Evolutionary conservation across 2,113 vertebrate species (phyloP).

Genomic region (Macheiramphus alcinus): DNA sequence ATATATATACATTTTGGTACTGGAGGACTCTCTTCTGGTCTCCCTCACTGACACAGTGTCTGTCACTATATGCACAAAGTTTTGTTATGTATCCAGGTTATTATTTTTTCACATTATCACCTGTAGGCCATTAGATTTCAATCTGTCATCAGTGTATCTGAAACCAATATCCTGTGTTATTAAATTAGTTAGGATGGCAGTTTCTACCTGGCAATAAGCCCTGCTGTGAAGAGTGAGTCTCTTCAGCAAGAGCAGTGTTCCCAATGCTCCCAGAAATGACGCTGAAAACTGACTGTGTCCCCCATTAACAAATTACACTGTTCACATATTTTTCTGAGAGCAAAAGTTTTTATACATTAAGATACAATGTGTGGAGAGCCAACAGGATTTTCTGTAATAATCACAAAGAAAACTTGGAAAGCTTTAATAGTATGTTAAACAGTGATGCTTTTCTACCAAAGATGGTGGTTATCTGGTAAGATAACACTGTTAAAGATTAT

Average conservation of each 20-base stretch:
- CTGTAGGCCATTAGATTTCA: slow-evolving; percentile 38
- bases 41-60: background rate
- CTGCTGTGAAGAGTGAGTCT: background rate
- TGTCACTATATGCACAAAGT: background rate
- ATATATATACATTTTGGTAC: background rate
- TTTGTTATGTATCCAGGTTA: background rate
- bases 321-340: background rate
- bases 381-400: background rate
- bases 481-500: background rate
- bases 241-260: background rate
- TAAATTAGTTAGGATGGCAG: background rate
- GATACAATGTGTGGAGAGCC: background rate
- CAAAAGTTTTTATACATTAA: background rate
- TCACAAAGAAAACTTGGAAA: background rate
- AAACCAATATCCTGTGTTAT: slow-evolving; percentile 20
- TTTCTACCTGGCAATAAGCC: background rate
- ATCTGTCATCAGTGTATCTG: slow-evolving; percentile 20
- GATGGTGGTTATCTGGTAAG: background rate
- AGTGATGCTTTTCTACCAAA: background rate
- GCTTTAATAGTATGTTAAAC: background rate
- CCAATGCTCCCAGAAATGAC: background rate
- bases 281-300: background rate
- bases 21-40: background rate
- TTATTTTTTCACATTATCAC: slow-evolving; percentile 42
- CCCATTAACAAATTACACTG: background rate